A percentile compares a stretch with the other conserved stretches of the same genome.
These are phyloP conservation scores for Pantelozetes paolii DNA, from an alignment of 2,888 invertebrate genomes.

Conservation along the genomic window DNA sequence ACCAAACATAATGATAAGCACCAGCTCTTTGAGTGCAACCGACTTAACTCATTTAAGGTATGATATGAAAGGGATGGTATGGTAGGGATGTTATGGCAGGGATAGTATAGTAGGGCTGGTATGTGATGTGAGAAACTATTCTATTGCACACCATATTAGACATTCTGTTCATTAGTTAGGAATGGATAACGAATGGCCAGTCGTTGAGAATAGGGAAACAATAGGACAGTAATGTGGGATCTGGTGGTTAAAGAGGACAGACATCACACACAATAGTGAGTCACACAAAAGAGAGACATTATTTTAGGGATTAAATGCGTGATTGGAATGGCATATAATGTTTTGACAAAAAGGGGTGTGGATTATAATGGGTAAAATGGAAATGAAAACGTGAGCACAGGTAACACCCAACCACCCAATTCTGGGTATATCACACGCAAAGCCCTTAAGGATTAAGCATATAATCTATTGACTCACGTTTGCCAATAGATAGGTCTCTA, in stretches of 20 bases:
- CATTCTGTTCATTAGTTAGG: background rate
- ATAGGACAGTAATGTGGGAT: background rate
- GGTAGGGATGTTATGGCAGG: no score
- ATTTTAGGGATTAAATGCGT: constrained; percentile 9
- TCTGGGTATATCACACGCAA: constrained; percentile 28
- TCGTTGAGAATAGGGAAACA: background rate
- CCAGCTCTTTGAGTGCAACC: constrained; percentile 9
- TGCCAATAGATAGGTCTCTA: constrained; percentile 17
- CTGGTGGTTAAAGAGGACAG: background rate
- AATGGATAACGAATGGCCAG: background rate
- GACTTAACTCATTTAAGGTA: constrained; percentile 30
- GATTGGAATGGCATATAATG: constrained; percentile 17
- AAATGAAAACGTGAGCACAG: constrained; percentile 31
- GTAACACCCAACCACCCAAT: constrained; percentile 34
- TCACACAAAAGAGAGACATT: background rate
- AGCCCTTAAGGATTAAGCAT: constrained; percentile 33
- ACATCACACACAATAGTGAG: background rate
- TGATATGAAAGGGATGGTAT: no score
- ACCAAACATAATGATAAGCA: constrained; percentile 16
- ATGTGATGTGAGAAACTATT: constrained; percentile 1
- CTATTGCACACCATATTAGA: background rate
- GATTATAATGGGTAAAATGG: constrained; percentile 17
- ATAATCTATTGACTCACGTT: constrained; percentile 31
- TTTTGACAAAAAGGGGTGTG: constrained; percentile 31
- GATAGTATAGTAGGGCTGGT: no score